Conservation (phyloP, 1,140 invertebrate genomes). For the Dinoponera quadriceps region DNA sequence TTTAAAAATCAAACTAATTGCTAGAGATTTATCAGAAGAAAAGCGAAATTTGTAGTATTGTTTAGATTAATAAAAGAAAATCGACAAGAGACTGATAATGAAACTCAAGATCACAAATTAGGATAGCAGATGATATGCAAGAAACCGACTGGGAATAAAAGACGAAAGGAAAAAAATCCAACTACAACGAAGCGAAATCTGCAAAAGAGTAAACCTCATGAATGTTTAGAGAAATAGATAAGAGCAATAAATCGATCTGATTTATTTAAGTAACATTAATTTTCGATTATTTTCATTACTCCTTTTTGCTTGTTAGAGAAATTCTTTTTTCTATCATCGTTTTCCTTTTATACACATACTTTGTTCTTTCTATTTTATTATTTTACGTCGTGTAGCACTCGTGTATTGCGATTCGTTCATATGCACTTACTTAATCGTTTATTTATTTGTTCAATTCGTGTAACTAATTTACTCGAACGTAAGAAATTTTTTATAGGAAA, state of each 20-base stretch:
- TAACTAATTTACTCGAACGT: conserved; percentile 25
- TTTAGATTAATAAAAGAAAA: conserved; percentile 3
- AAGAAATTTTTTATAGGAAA: conserved; percentile 29
- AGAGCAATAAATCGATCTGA: conserved; percentile 12
- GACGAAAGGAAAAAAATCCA: background rate
- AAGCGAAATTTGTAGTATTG: background rate
- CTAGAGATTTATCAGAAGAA: background rate
- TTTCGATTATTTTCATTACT: conserved; percentile 9
- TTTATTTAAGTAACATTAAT: conserved; percentile 46
- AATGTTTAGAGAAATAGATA: conserved; percentile 55
- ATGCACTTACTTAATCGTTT: conserved; percentile 36
- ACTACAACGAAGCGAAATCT: conserved; percentile 16
- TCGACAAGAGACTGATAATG: background rate
- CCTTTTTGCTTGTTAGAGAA: conserved; percentile 51
- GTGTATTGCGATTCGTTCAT: conserved; percentile 46
- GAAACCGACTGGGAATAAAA: background rate
- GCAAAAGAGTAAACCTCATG: conserved; percentile 55
- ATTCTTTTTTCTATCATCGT: background rate
- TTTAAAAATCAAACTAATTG: background rate
- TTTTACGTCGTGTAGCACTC: conserved; percentile 43
- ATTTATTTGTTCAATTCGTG: conserved; percentile 18
- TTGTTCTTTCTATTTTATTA: conserved; percentile 50
- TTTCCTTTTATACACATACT: conserved; percentile 23
- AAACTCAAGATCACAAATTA: background rate
- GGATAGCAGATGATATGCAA: conserved; percentile 23